A percentile compares a stretch with the other conserved stretches of the same genome.
These are phyloP conservation scores for Glossophaga mutica DNA, from an alignment of 2,797 vertebrate species.

Conservation along the genomic window DNA sequence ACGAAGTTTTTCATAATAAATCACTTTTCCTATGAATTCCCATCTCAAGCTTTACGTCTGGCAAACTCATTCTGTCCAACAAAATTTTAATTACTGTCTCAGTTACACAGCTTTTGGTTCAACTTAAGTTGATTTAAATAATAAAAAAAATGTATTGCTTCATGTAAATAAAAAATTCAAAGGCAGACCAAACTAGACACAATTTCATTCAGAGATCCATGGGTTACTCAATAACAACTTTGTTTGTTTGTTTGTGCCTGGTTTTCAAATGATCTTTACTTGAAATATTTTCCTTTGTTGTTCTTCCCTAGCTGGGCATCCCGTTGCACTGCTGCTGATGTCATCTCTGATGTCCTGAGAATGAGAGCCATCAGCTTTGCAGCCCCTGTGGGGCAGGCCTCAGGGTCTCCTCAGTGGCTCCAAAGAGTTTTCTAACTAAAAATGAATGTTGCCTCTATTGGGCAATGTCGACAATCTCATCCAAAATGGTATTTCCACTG, in stretches of 20 bases:
- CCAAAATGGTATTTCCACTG: not conserved
- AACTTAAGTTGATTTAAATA: not conserved
- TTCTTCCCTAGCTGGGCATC: not conserved
- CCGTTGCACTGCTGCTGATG: not conserved
- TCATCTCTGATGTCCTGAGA: not conserved
- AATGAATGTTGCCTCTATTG: no score
- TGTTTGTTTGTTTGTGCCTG: not conserved
- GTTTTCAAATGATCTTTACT: not conserved
- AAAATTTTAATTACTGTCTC: not conserved
- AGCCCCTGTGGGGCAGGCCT: not conserved
- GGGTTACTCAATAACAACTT: not conserved
- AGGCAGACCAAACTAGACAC: not conserved
- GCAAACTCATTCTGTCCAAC: not conserved
- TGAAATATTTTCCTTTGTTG: not conserved
- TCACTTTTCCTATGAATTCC: not conserved
- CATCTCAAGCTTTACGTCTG: not conserved
- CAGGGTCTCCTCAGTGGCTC: not conserved
- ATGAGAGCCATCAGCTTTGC: not conserved
- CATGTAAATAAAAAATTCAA: constrained; percentile 28
- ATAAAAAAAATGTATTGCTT: not conserved
- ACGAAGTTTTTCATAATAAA: not conserved
- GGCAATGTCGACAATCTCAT: not conserved
- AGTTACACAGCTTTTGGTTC: not conserved
- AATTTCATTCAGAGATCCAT: not conserved
- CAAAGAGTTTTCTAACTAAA: not conserved